Conservation (phyloP, 2,888 invertebrate species). For the Gymnosoma rotundatum region DNA sequence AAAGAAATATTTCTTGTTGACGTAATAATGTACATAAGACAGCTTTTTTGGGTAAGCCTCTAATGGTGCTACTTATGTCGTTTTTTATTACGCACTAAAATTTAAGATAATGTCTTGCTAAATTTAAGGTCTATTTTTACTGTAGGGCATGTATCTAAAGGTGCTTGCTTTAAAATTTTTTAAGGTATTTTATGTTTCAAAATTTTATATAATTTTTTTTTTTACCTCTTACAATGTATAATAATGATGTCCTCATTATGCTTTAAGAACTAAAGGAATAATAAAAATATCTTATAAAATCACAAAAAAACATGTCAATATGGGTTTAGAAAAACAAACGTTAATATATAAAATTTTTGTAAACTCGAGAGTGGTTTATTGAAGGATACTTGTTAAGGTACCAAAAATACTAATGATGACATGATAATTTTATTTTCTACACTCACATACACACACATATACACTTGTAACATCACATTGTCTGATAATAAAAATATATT, state of each 20-base stretch:
- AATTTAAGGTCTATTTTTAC: too few species aligned
- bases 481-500: slow-evolving; percentile 43
- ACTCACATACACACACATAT: neutral
- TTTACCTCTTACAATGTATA: neutral
- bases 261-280: slow-evolving; percentile 25
- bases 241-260: slow-evolving; percentile 64
- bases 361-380: slow-evolving; percentile 9
- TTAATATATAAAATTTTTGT: neutral
- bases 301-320: slow-evolving; percentile 32
- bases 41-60: too few species aligned
- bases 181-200: too few species aligned
- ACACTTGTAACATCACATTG: neutral
- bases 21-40: too few species aligned
- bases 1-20: too few species aligned
- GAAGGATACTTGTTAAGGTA: slow-evolving; percentile 46
- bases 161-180: too few species aligned
- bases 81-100: too few species aligned
- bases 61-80: too few species aligned
- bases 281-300: slow-evolving; percentile 16
- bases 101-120: too few species aligned
- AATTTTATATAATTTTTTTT: too few species aligned
- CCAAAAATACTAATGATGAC: slow-evolving; percentile 76
- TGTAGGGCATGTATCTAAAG: too few species aligned
- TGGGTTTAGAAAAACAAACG: neutral
- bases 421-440: slow-evolving; percentile 68